phyloP scores from a whole-genome alignment of 2,797 vertebrate genomes.

The Apodemus agrarius region DNA sequence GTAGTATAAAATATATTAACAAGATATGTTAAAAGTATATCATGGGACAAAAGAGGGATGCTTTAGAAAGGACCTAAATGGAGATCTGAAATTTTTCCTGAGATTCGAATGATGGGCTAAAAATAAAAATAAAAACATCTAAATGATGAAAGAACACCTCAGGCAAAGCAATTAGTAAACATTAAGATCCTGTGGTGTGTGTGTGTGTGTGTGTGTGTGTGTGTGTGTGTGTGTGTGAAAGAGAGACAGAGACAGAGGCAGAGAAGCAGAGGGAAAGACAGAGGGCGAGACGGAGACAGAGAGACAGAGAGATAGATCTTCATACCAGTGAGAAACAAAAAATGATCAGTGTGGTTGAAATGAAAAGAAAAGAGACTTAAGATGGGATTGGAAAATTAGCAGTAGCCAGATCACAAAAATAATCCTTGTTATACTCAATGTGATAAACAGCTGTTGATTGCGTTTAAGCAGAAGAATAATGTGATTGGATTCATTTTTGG shows the following conservation, averaged over 20 bases:
- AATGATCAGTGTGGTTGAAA: neutral
- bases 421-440: neutral
- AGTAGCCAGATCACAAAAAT: neutral
- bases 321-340: constrained; percentile 11
- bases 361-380: neutral
- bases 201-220: neutral
- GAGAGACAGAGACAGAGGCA: neutral
- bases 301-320: neutral
- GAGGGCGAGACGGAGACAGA: neutral
- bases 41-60: neutral
- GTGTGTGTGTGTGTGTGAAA: neutral
- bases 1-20: neutral
- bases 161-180: neutral
- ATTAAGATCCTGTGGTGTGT: neutral
- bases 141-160: neutral
- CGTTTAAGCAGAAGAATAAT: constrained; percentile 13
- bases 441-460: neutral
- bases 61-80: constrained; percentile 14
- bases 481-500: neutral
- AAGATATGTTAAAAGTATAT: neutral
- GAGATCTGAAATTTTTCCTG: neutral
- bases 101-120: neutral
- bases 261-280: neutral
- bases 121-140: neutral
- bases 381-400: neutral